These are phyloP conservation scores for Poeciliopsis retropinna DNA, from an alignment of 2,113 vertebrate species.

Conservation along the genomic window DNA sequence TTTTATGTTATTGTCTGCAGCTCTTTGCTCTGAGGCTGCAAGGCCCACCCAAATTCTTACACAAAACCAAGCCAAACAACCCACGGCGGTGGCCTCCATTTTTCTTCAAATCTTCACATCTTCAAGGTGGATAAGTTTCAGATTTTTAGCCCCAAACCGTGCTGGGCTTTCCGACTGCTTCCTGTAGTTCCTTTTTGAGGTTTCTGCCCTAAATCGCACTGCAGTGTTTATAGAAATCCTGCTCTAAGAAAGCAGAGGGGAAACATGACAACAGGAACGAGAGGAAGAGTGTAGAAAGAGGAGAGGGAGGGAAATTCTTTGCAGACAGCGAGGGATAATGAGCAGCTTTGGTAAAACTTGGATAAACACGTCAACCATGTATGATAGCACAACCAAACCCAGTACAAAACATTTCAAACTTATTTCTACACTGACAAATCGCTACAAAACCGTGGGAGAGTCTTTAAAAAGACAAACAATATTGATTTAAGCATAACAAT, in stretches of 20 bases:
- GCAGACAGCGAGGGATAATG: conserved; percentile 33
- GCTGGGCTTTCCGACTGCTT: not conserved
- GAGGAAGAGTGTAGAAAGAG: conserved; percentile 1
- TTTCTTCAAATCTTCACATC: not conserved
- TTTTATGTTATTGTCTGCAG: conserved; percentile 24
- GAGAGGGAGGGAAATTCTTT: conserved; percentile 45
- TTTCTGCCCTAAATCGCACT: conserved; percentile 18
- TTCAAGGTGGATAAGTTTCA: not conserved
- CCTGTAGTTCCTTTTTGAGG: conserved; percentile 4
- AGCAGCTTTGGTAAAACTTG: conserved; percentile 14
- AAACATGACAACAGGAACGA: conserved; percentile 19
- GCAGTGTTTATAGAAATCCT: conserved; percentile 13
- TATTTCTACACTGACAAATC: no score
- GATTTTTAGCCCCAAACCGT: not conserved
- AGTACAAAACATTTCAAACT: not conserved
- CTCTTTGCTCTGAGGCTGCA: not conserved
- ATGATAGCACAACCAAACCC: not conserved
- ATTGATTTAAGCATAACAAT: no score
- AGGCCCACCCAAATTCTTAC: conserved; percentile 26
- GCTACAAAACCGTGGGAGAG: no score
- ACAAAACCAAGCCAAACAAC: not conserved
- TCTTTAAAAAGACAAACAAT: no score
- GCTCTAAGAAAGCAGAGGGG: conserved; percentile 25
- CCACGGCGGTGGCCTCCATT: not conserved
- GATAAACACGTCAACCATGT: not conserved